These are phyloP conservation scores for Metridium senile DNA, from an alignment of 92 coral and sea anemone species.

Conservation along the genomic window DNA sequence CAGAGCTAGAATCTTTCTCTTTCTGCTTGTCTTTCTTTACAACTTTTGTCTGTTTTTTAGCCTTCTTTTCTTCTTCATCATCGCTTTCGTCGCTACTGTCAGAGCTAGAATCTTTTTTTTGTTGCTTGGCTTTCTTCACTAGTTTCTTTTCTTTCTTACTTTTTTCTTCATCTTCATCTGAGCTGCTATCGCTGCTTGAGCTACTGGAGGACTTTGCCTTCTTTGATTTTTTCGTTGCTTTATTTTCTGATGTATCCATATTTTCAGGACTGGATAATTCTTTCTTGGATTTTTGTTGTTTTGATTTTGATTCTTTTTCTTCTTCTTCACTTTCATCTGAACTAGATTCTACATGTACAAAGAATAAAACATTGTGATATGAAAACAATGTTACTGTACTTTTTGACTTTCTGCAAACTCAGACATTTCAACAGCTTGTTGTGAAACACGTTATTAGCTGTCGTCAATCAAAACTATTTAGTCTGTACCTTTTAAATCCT, in stretches of 20 bases:
- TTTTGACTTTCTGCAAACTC: no score
- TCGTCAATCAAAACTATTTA: no score
- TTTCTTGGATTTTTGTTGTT: neutral
- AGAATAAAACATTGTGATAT: neutral
- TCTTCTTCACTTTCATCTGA: conserved; percentile 7
- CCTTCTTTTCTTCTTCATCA: neutral
- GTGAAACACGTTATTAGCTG: no score
- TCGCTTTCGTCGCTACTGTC: neutral
- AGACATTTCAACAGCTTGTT: no score
- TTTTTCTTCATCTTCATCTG: neutral
- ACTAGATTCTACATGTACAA: neutral
- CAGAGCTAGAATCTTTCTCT: neutral
- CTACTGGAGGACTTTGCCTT: conserved; percentile 5
- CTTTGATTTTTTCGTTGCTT: neutral
- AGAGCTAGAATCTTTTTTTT: neutral
- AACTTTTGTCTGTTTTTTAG: neutral
- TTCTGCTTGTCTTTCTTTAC: neutral
- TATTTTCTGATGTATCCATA: neutral
- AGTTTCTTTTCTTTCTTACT: neutral
- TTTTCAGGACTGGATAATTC: neutral
- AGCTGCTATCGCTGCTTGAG: neutral
- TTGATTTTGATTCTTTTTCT: neutral
- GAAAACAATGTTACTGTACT: no score
- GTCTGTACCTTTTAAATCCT: no score
- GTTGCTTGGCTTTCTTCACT: neutral